Evolutionary conservation across 2,113 vertebrate species (phyloP).

Genomic region (Isichthys henryi): DNA sequence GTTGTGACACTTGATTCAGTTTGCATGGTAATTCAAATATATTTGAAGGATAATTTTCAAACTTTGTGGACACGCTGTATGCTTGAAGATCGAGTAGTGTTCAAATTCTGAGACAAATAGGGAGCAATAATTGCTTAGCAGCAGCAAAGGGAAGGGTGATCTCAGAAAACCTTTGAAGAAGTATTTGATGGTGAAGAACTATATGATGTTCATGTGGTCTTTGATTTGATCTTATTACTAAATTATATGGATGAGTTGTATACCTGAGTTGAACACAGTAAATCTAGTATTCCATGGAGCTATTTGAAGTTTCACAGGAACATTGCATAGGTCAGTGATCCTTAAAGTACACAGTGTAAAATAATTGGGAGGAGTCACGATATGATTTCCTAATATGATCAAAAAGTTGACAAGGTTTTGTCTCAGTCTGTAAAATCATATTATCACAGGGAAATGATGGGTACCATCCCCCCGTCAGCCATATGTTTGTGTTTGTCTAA

Average conservation of each 20-base stretch:
- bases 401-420: neutral
- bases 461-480: neutral
- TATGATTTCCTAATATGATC: neutral
- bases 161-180: neutral
- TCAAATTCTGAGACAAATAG: neutral
- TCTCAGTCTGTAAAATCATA: neutral
- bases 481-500: neutral
- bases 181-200: neutral
- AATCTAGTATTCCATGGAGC: neutral
- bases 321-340: neutral
- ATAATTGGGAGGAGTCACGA: neutral
- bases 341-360: neutral
- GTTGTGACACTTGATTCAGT: neutral
- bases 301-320: neutral
- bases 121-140: neutral
- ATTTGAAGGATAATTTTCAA: neutral
- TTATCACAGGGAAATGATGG: neutral
- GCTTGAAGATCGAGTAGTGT: neutral
- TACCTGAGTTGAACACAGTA: neutral
- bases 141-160: neutral
- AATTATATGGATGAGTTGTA: neutral
- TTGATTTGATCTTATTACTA: neutral
- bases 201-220: neutral
- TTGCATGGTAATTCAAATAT: neutral
- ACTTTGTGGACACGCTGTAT: neutral